phyloP scores from a whole-genome alignment of 2,888 invertebrate genomes.

The Stictocephala bisonia region DNA sequence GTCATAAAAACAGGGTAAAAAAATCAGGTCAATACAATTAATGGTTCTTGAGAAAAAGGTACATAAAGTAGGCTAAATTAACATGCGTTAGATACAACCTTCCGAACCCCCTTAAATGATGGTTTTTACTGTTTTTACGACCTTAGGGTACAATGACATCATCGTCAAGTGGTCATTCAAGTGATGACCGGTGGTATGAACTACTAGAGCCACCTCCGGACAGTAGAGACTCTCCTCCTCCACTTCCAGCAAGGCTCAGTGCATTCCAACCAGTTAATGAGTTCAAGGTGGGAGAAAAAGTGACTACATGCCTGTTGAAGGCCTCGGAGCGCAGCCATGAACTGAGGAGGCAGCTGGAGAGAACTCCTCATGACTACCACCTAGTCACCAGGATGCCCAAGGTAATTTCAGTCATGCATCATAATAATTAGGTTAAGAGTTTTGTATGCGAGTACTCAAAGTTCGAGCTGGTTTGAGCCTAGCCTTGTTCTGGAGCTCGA shows the following conservation, averaged over 20 bases:
- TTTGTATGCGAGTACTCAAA: neutral
- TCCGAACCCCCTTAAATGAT: no score
- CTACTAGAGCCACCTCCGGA: conserved; percentile 65
- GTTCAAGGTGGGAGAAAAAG: conserved; percentile 66
- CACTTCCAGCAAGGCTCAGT: conserved; percentile 66
- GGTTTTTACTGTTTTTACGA: no score
- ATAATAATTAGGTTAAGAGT: no score
- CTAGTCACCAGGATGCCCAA: conserved; percentile 53
- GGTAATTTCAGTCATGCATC: conserved; percentile 45
- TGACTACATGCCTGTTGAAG: conserved; percentile 62
- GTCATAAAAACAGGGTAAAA: no score
- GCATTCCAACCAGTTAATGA: conserved; percentile 60
- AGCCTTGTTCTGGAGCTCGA: neutral
- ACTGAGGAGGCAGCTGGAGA: conserved; percentile 60
- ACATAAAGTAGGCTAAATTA: no score
- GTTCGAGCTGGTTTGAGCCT: neutral
- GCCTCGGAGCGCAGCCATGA: conserved; percentile 64
- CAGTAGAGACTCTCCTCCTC: conserved; percentile 63
- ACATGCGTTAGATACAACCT: no score
- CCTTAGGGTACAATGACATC: conserved; percentile 71
- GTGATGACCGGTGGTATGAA: conserved; percentile 73
- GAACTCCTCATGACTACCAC: conserved; percentile 56
- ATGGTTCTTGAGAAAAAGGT: no score
- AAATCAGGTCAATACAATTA: no score
- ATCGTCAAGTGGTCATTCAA: conserved; percentile 73